Conservation (phyloP, 1,140 invertebrate genomes). For the Micrasema minimum region DNA sequence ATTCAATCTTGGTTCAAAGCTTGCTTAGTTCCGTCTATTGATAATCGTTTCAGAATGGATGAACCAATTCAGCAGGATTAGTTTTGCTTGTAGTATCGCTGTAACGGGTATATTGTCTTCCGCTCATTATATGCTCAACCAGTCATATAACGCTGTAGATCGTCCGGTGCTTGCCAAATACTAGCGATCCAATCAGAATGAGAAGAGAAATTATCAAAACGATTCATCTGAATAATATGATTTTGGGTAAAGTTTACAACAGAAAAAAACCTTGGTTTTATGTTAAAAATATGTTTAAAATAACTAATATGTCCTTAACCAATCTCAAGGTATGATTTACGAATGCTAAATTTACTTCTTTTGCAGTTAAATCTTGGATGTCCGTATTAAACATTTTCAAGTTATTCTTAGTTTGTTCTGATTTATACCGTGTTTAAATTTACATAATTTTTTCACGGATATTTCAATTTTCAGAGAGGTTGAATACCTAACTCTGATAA, state of each 20-base stretch:
- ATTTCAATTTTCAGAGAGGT: too few species aligned
- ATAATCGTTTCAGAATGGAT: constrained; percentile 9
- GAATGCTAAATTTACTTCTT: too few species aligned
- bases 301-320: background rate
- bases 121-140: constrained; percentile 24
- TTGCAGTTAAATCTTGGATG: too few species aligned
- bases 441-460: too few species aligned
- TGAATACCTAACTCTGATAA: too few species aligned
- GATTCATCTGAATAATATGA: background rate
- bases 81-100: background rate
- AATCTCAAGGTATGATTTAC: too few species aligned
- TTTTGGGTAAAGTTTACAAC: background rate
- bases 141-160: too few species aligned
- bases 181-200: background rate
- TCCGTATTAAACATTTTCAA: too few species aligned
- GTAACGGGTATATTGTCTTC: constrained; percentile 12
- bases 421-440: too few species aligned
- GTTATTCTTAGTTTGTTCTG: too few species aligned
- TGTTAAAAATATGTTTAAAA: background rate
- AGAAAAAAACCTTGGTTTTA: background rate
- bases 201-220: background rate
- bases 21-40: background rate
- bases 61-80: constrained; percentile 1
- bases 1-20: background rate
- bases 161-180: background rate